Conservation (phyloP, 1,140 invertebrate species). For the Sarcophaga peregrina region DNA sequence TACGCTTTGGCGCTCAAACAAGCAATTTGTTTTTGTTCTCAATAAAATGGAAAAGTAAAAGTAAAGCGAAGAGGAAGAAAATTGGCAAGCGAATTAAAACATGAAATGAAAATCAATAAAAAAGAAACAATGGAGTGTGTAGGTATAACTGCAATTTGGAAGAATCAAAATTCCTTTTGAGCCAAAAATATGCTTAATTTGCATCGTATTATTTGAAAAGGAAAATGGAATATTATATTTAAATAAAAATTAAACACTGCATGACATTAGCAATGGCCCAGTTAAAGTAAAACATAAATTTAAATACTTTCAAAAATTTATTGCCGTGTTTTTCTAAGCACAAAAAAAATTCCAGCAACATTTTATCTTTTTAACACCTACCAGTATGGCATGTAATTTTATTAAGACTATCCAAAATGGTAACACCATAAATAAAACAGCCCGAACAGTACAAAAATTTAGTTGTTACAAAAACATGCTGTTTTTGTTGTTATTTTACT, state of each 20-base stretch:
- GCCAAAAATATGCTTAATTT: too few relatives aligned
- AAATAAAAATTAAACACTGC: too few relatives aligned
- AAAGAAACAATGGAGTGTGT: too few relatives aligned
- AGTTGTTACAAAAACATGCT: not conserved
- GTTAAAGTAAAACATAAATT: not conserved
- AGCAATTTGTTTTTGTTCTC: not conserved
- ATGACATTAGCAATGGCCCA: not conserved
- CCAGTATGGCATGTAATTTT: not conserved
- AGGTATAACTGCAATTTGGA: too few relatives aligned
- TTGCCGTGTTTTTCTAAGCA: too few relatives aligned
- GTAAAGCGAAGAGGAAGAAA: too few relatives aligned
- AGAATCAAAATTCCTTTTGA: too few relatives aligned
- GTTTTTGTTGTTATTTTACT: not conserved
- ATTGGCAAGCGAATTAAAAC: too few relatives aligned
- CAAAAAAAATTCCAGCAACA: not conserved
- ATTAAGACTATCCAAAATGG: not conserved
- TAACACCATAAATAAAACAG: not conserved
- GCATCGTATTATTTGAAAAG: too few relatives aligned
- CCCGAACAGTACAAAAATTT: not conserved
- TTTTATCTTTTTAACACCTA: not conserved
- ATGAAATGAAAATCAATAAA: too few relatives aligned
- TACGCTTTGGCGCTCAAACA: not conserved
- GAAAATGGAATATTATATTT: too few relatives aligned
- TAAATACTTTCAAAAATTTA: too few relatives aligned
- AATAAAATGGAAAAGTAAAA: not conserved